Evolutionary conservation across 2,797 vertebrate species (phyloP), one percentile per base, ranked within the genome.

Genomic region (Chelonia mydas): DNA sequence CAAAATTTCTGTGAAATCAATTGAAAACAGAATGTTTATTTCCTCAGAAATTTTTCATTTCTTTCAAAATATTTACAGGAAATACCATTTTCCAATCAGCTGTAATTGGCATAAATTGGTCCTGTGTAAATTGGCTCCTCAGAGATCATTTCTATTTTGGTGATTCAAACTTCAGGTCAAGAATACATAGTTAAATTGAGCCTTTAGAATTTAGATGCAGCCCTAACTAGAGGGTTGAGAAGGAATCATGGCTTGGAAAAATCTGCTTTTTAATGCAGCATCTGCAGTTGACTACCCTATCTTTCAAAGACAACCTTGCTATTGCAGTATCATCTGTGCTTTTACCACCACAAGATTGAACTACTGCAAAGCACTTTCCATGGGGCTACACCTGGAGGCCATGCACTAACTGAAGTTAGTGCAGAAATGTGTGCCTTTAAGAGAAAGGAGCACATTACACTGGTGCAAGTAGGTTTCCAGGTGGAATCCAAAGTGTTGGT

Each of bases 381-480:
- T 25, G 11, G 6, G 61, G 47, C 41, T 85, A 77, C 83, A 45
- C 82, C 23, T 87, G 5, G 19, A 84, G 33, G 33, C 61, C 7
- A 9, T n/a, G 27, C 55, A 57, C 27, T 57, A 57, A 57, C 51
- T 5, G 17, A 16, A 83, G 78, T 10, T 23, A 6, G 2, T 9
- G 5, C 80, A 16, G 27, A 80, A 76, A 74, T 21, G 5, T 8
- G 59, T 2, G 6, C n/a, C n/a, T 74, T 23, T 74, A 19, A 83
- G 12, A 53, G 49, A 50, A 55, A 51, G 0, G 1, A 6, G 17
- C 51, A 2, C 2, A 31, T 3, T 16, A 47, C 57, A 27, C 53
- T 0, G 7, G 33, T 0, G 0, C 31, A 80, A 41, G 61, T 57
- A 87, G 53, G 5, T 0, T 57, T 7, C 25, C 61, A 41, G 72